Evolutionary conservation across 2,888 invertebrate genomes (phyloP).

Genomic region (Cerastis leucographa): DNA sequence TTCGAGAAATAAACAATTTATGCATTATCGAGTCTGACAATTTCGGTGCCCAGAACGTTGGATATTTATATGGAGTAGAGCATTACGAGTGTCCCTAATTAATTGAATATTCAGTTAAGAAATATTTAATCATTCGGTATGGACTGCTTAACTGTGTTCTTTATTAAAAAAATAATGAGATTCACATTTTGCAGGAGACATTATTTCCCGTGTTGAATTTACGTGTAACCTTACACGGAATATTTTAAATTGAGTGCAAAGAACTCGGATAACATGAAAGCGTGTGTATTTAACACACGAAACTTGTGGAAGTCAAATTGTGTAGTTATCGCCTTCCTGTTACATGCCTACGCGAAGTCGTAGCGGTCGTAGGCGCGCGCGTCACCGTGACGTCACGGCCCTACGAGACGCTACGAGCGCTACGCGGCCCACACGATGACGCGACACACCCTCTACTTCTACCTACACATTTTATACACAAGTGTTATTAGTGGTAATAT

Average conservation of each 20-base stretch:
- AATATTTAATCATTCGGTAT: slow-evolving; percentile 56
- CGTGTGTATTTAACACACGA: slow-evolving; percentile 7
- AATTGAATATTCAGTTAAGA: slow-evolving; percentile 58
- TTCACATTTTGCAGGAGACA: slow-evolving; percentile 18
- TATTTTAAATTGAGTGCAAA: slow-evolving; percentile 10
- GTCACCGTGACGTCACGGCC: slow-evolving; percentile 77
- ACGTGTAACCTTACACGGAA: slow-evolving; percentile 19
- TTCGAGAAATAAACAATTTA: slow-evolving; percentile 84
- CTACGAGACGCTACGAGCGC: slow-evolving; percentile 75
- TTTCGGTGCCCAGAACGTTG: slow-evolving; percentile 71
- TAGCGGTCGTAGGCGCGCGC: slow-evolving; percentile 75
- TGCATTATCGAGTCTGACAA: slow-evolving; percentile 80
- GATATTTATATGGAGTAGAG: slow-evolving; percentile 64
- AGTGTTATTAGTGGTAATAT: slow-evolving; percentile 20
- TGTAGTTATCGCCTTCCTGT: slow-evolving; percentile 36
- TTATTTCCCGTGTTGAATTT: slow-evolving; percentile 31
- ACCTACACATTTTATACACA: slow-evolving; percentile 44
- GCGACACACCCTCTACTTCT: slow-evolving; percentile 55
- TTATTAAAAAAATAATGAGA: slow-evolving; percentile 50
- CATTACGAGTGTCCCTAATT: slow-evolving; percentile 51
- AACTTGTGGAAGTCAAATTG: slow-evolving; percentile 38
- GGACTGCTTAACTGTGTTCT: slow-evolving; percentile 39
- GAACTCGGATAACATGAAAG: neutral
- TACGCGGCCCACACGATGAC: slow-evolving; percentile 67
- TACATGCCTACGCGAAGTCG: slow-evolving; percentile 70